A percentile compares a stretch with the other conserved stretches of the same genome.
These are phyloP conservation scores for Agrotis exclamationis DNA, from an alignment of 2,888 invertebrate genomes.

Conservation along the genomic window DNA sequence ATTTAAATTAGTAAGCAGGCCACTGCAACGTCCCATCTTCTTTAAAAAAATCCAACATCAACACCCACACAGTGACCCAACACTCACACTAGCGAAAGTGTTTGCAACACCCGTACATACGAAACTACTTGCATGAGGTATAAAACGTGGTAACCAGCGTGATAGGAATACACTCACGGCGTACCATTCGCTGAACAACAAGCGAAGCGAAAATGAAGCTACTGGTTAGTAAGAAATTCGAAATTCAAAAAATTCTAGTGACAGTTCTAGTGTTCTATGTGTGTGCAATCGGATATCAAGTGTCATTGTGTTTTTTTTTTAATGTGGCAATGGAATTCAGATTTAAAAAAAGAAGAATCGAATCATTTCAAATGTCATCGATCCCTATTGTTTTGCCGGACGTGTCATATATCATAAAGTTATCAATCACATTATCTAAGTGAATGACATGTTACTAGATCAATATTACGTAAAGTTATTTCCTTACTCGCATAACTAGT, in stretches of 20 bases:
- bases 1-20: slow-evolving; percentile 10
- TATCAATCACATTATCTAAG: slow-evolving; percentile 48
- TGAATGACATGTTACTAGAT: slow-evolving; percentile 60
- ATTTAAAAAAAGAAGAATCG: slow-evolving; percentile 20
- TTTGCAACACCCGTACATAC: slow-evolving; percentile 84
- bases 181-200: slow-evolving; percentile 86
- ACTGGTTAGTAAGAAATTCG: slow-evolving; percentile 84
- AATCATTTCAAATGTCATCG: slow-evolving; percentile 16
- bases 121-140: slow-evolving; percentile 83
- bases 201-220: slow-evolving; percentile 89
- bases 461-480: slow-evolving; percentile 67
- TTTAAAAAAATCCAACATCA: slow-evolving; percentile 60
- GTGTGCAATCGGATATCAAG: slow-evolving; percentile 56
- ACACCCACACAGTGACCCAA: slow-evolving; percentile 71
- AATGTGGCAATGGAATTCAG: slow-evolving; percentile 32
- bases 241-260: slow-evolving; percentile 64
- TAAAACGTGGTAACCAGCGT: slow-evolving; percentile 79
- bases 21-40: slow-evolving; percentile 60
- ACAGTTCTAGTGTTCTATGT: slow-evolving; percentile 41
- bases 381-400: slow-evolving; percentile 15
- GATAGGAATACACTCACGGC: slow-evolving; percentile 82
- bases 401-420: slow-evolving; percentile 11
- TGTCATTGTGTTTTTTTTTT: slow-evolving; percentile 50
- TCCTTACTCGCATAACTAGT: slow-evolving; percentile 68
- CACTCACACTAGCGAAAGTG: slow-evolving; percentile 84